Conservation (phyloP, 2,888 invertebrate genomes). For the Nemurella pictetii region DNA sequence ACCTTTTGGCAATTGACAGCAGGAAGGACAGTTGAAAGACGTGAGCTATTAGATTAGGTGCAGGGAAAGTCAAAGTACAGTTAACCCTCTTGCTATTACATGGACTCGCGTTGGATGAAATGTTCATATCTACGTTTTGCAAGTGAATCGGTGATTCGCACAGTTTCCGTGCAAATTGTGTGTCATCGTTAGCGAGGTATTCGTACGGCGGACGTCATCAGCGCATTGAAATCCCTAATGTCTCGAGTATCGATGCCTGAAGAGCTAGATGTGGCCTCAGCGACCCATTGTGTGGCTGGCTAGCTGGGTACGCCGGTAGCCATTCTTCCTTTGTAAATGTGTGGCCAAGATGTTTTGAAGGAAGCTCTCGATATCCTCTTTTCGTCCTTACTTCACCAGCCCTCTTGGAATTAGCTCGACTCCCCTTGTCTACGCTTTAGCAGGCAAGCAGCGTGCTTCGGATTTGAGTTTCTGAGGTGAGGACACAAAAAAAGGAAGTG, state of each 20-base stretch:
- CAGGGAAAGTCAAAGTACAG: slow-evolving; percentile 7
- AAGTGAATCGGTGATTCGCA: background rate
- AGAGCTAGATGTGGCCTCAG: background rate
- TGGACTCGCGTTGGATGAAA: background rate
- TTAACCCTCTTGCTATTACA: background rate
- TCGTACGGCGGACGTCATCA: background rate
- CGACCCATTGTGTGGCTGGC: background rate
- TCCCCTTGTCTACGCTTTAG: slow-evolving; percentile 9
- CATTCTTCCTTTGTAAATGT: background rate
- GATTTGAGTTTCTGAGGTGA: slow-evolving; percentile 13
- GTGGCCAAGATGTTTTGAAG: slow-evolving; percentile 8
- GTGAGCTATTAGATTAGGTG: background rate
- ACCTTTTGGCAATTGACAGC: background rate
- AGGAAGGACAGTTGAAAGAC: background rate
- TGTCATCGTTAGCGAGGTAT: background rate
- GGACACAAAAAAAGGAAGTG: slow-evolving; percentile 7
- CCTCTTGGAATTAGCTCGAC: background rate
- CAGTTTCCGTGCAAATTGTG: background rate
- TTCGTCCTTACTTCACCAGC: slow-evolving; percentile 2
- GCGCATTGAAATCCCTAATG: background rate
- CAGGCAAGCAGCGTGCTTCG: slow-evolving; percentile 2
- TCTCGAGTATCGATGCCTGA: background rate
- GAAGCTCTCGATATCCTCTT: background rate
- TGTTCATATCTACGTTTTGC: background rate
- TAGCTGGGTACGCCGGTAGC: background rate